phyloP scores from a whole-genome alignment of 2,888 invertebrate species.

The Scaptomyza cyrtandrae region DNA sequence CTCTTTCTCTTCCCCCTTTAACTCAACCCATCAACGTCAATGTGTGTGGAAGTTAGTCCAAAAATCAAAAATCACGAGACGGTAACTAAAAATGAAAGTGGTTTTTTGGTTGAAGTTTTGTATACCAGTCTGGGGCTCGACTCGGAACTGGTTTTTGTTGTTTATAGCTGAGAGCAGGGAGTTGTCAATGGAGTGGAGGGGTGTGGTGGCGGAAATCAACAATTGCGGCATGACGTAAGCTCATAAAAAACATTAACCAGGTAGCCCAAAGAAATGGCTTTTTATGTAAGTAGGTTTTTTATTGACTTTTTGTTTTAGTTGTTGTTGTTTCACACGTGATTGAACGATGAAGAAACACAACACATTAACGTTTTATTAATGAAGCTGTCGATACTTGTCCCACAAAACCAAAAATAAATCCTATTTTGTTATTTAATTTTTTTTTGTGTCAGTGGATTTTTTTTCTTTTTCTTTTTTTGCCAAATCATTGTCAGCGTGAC shows the following conservation, averaged over 20 bases:
- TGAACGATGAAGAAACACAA: slow-evolving; percentile 8
- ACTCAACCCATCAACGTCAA: background rate
- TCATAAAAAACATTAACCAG: slow-evolving; percentile 33
- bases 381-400: slow-evolving; percentile 38
- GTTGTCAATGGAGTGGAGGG: slow-evolving; percentile 13
- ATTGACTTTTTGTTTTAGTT: slow-evolving; percentile 23
- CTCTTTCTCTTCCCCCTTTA: background rate
- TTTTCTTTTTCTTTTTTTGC: background rate
- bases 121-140: slow-evolving; percentile 42
- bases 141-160: slow-evolving; percentile 59
- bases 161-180: background rate
- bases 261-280: slow-evolving; percentile 45
- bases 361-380: background rate
- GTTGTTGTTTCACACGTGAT: slow-evolving; percentile 33
- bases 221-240: slow-evolving; percentile 64
- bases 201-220: slow-evolving; percentile 20
- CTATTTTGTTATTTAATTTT: background rate
- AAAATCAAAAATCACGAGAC: slow-evolving; percentile 33
- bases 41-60: slow-evolving; percentile 25
- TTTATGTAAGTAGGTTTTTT: slow-evolving; percentile 49
- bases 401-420: slow-evolving; percentile 18
- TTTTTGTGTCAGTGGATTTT: slow-evolving; percentile 38
- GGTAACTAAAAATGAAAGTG: slow-evolving; percentile 68
- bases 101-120: slow-evolving; percentile 44
- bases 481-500: slow-evolving; percentile 34